These are phyloP conservation scores for Taenioides sp. DNA, from an alignment of 2,797 vertebrate genomes.

Conservation along the genomic window DNA sequence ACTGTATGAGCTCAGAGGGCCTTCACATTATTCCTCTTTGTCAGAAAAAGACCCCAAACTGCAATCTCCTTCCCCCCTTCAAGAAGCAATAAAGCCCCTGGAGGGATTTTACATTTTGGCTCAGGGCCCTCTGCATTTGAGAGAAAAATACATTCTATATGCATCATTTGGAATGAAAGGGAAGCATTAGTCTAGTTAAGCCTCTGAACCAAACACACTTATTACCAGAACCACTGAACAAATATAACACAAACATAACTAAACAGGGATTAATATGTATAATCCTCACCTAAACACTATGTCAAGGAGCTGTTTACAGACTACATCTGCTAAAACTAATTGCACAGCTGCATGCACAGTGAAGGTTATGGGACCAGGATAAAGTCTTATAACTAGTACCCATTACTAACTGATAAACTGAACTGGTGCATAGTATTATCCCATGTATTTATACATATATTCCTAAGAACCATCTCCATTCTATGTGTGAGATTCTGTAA, in stretches of 20 bases:
- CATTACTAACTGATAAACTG: neutral
- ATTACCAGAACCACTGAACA: constrained; percentile 43
- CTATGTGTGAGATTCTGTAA: neutral
- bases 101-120: constrained; percentile 61
- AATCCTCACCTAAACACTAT: constrained; percentile 59
- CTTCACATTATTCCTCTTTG: constrained; percentile 52
- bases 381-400: neutral
- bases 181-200: constrained; percentile 46
- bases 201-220: constrained; percentile 41
- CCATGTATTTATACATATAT: neutral
- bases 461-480: neutral
- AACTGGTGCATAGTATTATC: neutral
- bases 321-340: constrained; percentile 53
- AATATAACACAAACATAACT: constrained; percentile 59
- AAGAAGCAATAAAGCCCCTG: constrained; percentile 65
- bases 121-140: constrained; percentile 55
- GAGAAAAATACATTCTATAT: constrained; percentile 32
- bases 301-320: constrained; percentile 47
- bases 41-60: constrained; percentile 53
- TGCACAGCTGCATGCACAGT: constrained; percentile 42
- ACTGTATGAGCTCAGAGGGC: constrained; percentile 34
- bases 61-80: constrained; percentile 60
- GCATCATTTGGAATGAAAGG: constrained; percentile 44
- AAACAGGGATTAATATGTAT: constrained; percentile 55
- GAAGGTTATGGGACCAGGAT: constrained; percentile 19